Evolutionary conservation across 1,140 invertebrate genomes (phyloP).

Genomic region (Subanguina moxae): DNA sequence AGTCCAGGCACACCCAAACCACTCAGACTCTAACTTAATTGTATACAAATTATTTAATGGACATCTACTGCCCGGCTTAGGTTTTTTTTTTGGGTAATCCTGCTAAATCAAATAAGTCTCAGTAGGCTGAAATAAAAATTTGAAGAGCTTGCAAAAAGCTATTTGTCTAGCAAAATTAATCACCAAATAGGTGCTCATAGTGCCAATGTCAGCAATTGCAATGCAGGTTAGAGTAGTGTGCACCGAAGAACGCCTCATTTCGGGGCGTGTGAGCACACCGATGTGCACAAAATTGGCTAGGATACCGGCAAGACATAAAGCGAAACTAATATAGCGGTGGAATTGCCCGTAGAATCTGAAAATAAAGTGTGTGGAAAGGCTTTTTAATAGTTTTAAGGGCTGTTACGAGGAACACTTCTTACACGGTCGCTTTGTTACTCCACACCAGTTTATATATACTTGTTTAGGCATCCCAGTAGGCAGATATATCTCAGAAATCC

Average conservation of each 20-base stretch:
- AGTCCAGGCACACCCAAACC: not conserved
- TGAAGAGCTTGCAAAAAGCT: too few relatives aligned
- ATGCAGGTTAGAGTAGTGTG: constrained; percentile 44
- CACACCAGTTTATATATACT: too few relatives aligned
- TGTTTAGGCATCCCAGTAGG: too few relatives aligned
- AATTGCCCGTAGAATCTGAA: constrained; percentile 43
- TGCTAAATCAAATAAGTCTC: too few relatives aligned
- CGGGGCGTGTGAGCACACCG: constrained; percentile 35
- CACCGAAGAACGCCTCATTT: constrained; percentile 40
- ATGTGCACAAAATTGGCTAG: constrained; percentile 41
- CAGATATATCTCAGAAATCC: too few relatives aligned
- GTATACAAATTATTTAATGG: too few relatives aligned
- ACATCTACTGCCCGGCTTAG: too few relatives aligned
- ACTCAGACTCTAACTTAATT: not conserved
- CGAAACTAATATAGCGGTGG: constrained; percentile 41
- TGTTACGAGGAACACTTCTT: too few relatives aligned
- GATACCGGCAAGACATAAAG: constrained; percentile 42
- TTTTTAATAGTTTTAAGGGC: too few relatives aligned
- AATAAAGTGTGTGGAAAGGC: constrained; percentile 5
- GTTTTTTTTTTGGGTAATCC: not conserved
- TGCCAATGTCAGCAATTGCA: constrained; percentile 48
- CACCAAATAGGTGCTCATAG: constrained; percentile 47
- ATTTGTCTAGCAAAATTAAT: not conserved
- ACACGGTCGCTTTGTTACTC: too few relatives aligned
- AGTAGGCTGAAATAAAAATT: too few relatives aligned